A percentile compares a stretch with the other conserved stretches of the same genome.
phyloP scores from a whole-genome alignment of 2,888 invertebrate genomes.

The Chrysopilus asiliformis region DNA sequence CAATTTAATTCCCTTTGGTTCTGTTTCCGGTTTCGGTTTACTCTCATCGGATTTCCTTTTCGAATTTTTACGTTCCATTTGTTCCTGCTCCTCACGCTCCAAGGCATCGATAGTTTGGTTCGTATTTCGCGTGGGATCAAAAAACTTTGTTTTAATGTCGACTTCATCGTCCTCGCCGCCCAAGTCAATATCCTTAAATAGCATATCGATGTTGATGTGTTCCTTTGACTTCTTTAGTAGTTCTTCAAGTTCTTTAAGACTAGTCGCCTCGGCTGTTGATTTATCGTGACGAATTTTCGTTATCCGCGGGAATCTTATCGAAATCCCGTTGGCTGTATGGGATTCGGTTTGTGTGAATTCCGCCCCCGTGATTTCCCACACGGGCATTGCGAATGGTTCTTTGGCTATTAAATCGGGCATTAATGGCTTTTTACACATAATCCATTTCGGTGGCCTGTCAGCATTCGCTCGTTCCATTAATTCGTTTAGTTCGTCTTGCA shows the following conservation, averaged over 20 bases:
- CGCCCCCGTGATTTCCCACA: constrained; percentile 88
- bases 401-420: constrained; percentile 80
- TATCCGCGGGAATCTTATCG: constrained; percentile 85
- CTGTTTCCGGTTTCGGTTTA: background rate
- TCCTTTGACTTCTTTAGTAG: constrained; percentile 52
- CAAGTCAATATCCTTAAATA: constrained; percentile 23
- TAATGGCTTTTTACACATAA: constrained; percentile 68
- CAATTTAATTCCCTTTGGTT: background rate
- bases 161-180: constrained; percentile 12
- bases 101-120: constrained; percentile 8
- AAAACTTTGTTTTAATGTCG: constrained; percentile 18
- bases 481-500: constrained; percentile 48
- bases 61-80: background rate
- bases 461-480: constrained; percentile 68
- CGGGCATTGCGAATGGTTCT: constrained; percentile 73
- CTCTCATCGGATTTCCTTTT: background rate
- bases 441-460: constrained; percentile 61
- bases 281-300: constrained; percentile 74
- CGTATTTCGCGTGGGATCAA: too few relatives aligned
- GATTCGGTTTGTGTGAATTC: constrained; percentile 66
- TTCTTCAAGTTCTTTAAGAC: constrained; percentile 54
- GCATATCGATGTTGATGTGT: constrained; percentile 30
- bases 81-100: background rate
- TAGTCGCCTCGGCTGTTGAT: constrained; percentile 70
- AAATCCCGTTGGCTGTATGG: constrained; percentile 88